phyloP scores from a whole-genome alignment of 35 echinoderm and acorn worm species.

The Amphiura filiformis region DNA sequence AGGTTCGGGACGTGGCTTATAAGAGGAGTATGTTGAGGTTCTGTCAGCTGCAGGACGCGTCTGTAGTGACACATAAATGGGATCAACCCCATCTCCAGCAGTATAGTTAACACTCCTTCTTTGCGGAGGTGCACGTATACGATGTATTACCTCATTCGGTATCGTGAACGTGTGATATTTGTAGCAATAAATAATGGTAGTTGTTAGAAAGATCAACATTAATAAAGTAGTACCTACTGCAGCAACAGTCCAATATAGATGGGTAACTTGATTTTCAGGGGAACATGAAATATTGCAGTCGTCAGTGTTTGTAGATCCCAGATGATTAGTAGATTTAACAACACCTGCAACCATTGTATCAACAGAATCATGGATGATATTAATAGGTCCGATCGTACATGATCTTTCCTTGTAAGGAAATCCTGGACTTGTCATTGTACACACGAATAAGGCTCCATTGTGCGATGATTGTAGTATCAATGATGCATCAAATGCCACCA shows the following conservation, averaged over 20 bases:
- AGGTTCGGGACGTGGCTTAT: too few species aligned
- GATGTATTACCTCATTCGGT: background rate
- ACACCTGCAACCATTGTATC: background rate
- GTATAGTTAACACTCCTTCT: background rate
- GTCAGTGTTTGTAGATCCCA: background rate
- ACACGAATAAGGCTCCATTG: background rate
- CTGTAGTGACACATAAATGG: background rate
- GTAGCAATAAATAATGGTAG: background rate
- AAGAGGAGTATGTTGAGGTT: background rate
- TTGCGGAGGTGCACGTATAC: too few species aligned
- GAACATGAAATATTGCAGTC: background rate
- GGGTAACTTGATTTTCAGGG: background rate
- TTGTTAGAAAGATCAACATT: background rate
- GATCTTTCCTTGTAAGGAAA: background rate
- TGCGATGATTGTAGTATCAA: background rate
- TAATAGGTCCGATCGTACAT: background rate
- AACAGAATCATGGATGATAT: background rate
- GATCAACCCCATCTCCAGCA: background rate
- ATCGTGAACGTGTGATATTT: background rate
- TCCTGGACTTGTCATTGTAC: background rate
- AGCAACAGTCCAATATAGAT: background rate
- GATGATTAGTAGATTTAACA: background rate
- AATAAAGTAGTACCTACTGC: background rate
- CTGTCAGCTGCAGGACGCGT: background rate
- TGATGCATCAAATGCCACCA: background rate